These are phyloP conservation scores for Hyles lineata DNA, from an alignment of 2,888 invertebrate species.

Conservation along the genomic window DNA sequence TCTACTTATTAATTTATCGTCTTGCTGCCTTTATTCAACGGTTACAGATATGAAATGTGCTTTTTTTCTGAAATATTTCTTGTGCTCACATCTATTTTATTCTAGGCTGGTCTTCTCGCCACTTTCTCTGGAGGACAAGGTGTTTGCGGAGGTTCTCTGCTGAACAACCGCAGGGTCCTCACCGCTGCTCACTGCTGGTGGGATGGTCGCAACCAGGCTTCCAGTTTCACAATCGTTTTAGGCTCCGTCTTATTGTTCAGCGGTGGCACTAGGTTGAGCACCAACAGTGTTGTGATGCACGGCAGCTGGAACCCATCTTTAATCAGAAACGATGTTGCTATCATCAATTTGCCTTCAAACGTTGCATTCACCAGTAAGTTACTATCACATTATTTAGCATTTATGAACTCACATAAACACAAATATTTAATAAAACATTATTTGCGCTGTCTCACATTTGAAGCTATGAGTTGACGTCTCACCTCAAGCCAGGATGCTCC, in stretches of 20 bases:
- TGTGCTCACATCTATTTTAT: neutral
- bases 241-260: slow-evolving; percentile 56
- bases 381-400: neutral
- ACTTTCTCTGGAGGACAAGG: slow-evolving; percentile 36
- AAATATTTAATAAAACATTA: neutral
- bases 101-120: slow-evolving; percentile 47
- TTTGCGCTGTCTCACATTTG: neutral
- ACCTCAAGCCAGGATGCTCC: too few species aligned
- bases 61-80: too few species aligned
- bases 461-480: neutral
- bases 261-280: slow-evolving; percentile 54
- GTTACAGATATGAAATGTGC: too few species aligned
- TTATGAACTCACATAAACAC: neutral
- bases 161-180: slow-evolving; percentile 43
- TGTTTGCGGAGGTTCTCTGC: slow-evolving; percentile 58
- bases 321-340: slow-evolving; percentile 55
- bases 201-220: slow-evolving; percentile 55
- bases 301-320: slow-evolving; percentile 49
- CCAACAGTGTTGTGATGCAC: slow-evolving; percentile 50
- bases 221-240: slow-evolving; percentile 53
- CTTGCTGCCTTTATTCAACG: neutral
- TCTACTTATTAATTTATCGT: neutral
- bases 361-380: slow-evolving; percentile 47
- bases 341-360: slow-evolving; percentile 44
- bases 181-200: slow-evolving; percentile 60